Conservation (phyloP, 2,797 vertebrate genomes). For the Dicrostonyx torquatus region DNA sequence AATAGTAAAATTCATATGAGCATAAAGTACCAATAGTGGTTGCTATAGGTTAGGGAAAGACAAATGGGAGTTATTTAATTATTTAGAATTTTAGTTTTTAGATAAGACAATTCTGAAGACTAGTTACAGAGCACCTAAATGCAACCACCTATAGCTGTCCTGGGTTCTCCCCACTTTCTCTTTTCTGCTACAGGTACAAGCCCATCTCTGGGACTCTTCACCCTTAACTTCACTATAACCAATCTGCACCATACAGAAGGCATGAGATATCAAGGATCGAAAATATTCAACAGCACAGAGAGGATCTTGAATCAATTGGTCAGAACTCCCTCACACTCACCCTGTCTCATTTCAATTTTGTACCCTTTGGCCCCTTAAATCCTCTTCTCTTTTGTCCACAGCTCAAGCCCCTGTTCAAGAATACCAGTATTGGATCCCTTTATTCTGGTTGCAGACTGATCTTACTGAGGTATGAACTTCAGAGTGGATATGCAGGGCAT, state of each 20-base stretch:
- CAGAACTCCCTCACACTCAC: constrained; percentile 10
- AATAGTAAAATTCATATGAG: not conserved
- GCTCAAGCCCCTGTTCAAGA: constrained; percentile 74
- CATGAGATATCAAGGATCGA: constrained; percentile 75
- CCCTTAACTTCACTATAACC: constrained; percentile 83
- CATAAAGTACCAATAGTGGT: not conserved
- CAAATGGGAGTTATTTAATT: not conserved
- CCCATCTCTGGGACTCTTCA: constrained; percentile 66
- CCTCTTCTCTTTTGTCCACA: not conserved
- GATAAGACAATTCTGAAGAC: not conserved
- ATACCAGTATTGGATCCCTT: constrained; percentile 77
- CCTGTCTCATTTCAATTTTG: not conserved
- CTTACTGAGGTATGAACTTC: constrained; percentile 80
- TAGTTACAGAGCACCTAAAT: not conserved
- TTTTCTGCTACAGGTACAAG: not conserved
- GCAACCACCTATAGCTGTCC: not conserved
- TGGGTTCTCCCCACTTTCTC: not conserved
- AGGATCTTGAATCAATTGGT: constrained; percentile 77
- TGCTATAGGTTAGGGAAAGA: not conserved
- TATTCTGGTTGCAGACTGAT: constrained; percentile 78
- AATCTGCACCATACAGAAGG: constrained; percentile 80
- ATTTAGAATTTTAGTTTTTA: not conserved
- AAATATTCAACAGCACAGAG: constrained; percentile 71
- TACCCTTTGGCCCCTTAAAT: not conserved
- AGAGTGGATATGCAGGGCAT: too few relatives aligned